Conservation (phyloP, 35 echinoderm and acorn worm species). For the Apostichopus parvimensis region DNA sequence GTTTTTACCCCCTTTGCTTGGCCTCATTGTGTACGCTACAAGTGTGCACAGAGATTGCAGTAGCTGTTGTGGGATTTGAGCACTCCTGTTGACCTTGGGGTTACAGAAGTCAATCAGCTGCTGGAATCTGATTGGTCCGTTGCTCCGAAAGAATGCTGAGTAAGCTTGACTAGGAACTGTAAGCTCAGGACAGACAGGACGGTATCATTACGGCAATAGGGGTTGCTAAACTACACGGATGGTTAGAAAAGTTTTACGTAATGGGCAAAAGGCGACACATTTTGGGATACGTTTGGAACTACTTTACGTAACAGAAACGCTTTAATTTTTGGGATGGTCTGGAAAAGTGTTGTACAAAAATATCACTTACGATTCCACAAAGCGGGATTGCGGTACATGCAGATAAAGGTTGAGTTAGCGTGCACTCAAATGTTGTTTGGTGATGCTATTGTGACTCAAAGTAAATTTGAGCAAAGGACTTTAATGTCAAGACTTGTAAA, state of each 20-base stretch:
- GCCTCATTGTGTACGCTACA: slow-evolving; percentile 59
- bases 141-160: slow-evolving; percentile 54
- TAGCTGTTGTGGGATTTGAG: slow-evolving; percentile 48
- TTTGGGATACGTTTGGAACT: slow-evolving; percentile 3
- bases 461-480: no score
- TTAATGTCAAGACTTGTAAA: no score
- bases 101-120: slow-evolving; percentile 46
- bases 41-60: slow-evolving; percentile 33
- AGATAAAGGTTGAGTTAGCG: no score
- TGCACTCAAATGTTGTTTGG: no score
- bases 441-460: no score
- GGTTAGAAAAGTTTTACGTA: not conserved
- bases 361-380: no score
- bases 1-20: slow-evolving; percentile 39
- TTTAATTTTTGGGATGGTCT: not conserved
- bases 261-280: not conserved
- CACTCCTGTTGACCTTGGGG: slow-evolving; percentile 54
- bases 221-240: slow-evolving; percentile 22
- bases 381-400: no score
- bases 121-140: slow-evolving; percentile 44
- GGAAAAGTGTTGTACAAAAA: no score
- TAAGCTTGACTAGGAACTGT: slow-evolving; percentile 37
- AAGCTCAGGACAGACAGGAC: slow-evolving; percentile 48
- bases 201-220: slow-evolving; percentile 40
- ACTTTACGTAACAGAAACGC: not conserved